Percentiles rank a stretch among this genome's conserved stretches.
phyloP scores from a whole-genome alignment of 2,888 invertebrate genomes.

The Terebella lapidaria region DNA sequence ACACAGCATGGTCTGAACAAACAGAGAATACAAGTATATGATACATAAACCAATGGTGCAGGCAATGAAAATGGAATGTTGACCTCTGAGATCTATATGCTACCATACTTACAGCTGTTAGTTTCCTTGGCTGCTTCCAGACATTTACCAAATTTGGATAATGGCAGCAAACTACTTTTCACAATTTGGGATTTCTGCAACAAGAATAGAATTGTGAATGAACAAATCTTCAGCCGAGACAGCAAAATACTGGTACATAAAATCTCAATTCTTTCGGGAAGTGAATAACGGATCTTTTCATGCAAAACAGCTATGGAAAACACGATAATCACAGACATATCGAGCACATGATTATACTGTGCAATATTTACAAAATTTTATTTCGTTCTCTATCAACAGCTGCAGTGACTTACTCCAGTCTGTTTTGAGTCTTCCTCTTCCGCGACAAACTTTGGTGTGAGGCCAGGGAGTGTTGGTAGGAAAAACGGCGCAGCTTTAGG shows the following conservation, averaged over 20 bases:
- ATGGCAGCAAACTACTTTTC: background rate
- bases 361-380: too few species aligned
- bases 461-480: slow-evolving; percentile 79
- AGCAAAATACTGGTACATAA: too few species aligned
- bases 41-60: too few species aligned
- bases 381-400: too few species aligned
- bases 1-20: slow-evolving; percentile 53
- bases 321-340: too few species aligned
- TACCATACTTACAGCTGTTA: background rate
- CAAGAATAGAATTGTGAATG: too few species aligned
- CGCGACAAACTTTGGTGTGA: slow-evolving; percentile 70
- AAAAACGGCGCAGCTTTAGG: slow-evolving; percentile 93
- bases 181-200: too few species aligned
- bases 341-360: too few species aligned
- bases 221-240: too few species aligned
- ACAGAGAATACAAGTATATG: background rate
- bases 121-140: background rate
- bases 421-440: slow-evolving; percentile 20
- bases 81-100: background rate
- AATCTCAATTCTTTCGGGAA: too few species aligned
- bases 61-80: background rate
- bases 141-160: background rate
- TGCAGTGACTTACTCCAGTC: background rate
- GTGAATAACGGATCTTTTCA: too few species aligned
- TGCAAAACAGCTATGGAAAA: too few species aligned